Evolutionary conservation across 2,888 invertebrate genomes (phyloP), one percentile per base, ranked within the genome.

Genomic region (Pyrrhosoma nymphula): DNA sequence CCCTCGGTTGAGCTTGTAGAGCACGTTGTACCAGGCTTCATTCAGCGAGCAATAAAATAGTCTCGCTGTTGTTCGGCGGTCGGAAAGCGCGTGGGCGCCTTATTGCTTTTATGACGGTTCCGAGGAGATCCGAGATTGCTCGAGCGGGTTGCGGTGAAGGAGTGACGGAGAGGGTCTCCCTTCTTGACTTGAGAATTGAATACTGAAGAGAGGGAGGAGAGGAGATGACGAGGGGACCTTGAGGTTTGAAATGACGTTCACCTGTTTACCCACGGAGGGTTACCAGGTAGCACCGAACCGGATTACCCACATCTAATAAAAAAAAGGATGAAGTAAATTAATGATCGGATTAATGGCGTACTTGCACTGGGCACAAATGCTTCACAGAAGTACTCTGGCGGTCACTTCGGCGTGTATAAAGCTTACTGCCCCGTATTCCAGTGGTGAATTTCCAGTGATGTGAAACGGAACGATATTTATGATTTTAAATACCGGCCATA

Each of bases 81-180:
- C 91, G 12, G 20, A 91, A 35, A 63, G 63, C 26, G 91, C 10
- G 69, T 18, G 20, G 60, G 60, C 16, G 2, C 16, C 6, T 60
- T 20, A 69, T 63, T 63, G 60, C 91, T 63, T 91, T 91, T 91
- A 91, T 91, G 91, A 91, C 60, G 91, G 91, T 91, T 47, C 30
- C 2, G 91, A 60, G 6, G 91, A 63, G 91, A 91, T 91, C 90
- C 39, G 69, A 69, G 69, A 69, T 69, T 69, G 69, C 69, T 26
- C 69, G n/a, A 8, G 69, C 23, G 23, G 12, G 26, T 6, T 8
- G n/a, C 23, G n/a, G 69, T 20, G 26, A 23, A n/a, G 69, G 69
- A n/a, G 12, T 8, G 69, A 26, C n/a, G 23, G 10, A 3, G n/a
- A n/a, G n/a, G n/a, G 69, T n/a, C n/a, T 47, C 47, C 47, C 47